Conservation (phyloP, 2,113 vertebrate species). For the Tylochromis polylepis region DNA sequence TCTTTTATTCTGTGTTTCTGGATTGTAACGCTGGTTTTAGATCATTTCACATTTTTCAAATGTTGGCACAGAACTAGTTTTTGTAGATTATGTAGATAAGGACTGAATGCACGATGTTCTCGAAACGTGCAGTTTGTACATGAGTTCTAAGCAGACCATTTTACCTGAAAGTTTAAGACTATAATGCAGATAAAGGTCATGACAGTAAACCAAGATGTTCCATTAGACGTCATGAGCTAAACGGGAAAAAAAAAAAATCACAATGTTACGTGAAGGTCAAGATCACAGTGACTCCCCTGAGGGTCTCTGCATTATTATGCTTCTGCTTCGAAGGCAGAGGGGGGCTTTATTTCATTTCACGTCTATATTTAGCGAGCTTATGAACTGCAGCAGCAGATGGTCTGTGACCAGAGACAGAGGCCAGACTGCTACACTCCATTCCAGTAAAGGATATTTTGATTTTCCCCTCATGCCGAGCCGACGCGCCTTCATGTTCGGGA, state of each 20-base stretch:
- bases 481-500: constrained; percentile 99
- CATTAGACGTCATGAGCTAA: neutral
- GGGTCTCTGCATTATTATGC: constrained; percentile 47
- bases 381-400: constrained; percentile 77
- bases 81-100: neutral
- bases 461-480: constrained; percentile 98
- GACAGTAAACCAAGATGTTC: neutral
- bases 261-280: constrained; percentile 54
- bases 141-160: neutral
- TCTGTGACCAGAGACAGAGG: constrained; percentile 63
- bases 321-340: constrained; percentile 33
- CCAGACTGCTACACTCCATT: constrained; percentile 58
- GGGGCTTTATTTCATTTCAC: constrained; percentile 70
- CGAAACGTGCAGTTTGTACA: neutral
- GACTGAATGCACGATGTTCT: neutral
- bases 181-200: neutral
- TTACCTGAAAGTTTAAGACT: neutral
- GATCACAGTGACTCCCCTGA: constrained; percentile 25
- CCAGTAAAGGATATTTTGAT: constrained; percentile 98
- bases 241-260: neutral
- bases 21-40: neutral
- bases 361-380: constrained; percentile 77
- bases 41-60: neutral
- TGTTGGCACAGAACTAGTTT: neutral
- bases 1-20: neutral